Percentiles rank a stretch among this genome's conserved stretches.
Evolutionary conservation across 1,140 invertebrate species (phyloP).

Genomic region (Acyrthosiphon pisum): DNA sequence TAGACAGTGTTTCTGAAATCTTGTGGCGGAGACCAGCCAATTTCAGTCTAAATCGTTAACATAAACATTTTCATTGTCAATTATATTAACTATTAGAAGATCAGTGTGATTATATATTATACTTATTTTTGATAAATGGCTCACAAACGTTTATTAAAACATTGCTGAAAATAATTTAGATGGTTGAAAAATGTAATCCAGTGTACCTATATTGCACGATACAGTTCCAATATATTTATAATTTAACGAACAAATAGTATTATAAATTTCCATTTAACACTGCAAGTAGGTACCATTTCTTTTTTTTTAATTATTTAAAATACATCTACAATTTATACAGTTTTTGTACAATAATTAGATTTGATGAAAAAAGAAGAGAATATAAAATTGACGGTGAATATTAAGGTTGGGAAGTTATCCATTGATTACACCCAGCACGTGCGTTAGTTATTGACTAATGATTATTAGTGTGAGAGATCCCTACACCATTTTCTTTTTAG

Average conservation of each 20-base stretch:
- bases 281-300: not conserved
- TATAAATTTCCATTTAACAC: not conserved
- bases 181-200: not conserved
- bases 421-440: no score
- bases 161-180: not conserved
- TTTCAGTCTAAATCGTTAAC: not conserved
- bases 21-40: not conserved
- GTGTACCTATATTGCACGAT: no score
- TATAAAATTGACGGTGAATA: no score
- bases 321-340: no score
- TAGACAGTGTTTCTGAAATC: not conserved
- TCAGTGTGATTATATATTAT: not conserved
- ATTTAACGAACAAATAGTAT: not conserved
- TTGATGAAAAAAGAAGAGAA: no score
- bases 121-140: not conserved
- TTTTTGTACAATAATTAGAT: no score
- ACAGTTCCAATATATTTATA: not conserved
- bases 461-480: no score
- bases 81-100: not conserved
- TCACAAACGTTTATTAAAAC: not conserved
- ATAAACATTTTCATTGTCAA: not conserved
- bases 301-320: no score
- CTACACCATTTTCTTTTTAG: no score
- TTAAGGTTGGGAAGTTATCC: no score
- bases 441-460: no score